Percentiles rank a stretch among this genome's conserved stretches.
These are phyloP conservation scores for Holothuria glaberrima DNA, from an alignment of 35 echinoderm and acorn worm genomes.

Conservation along the genomic window DNA sequence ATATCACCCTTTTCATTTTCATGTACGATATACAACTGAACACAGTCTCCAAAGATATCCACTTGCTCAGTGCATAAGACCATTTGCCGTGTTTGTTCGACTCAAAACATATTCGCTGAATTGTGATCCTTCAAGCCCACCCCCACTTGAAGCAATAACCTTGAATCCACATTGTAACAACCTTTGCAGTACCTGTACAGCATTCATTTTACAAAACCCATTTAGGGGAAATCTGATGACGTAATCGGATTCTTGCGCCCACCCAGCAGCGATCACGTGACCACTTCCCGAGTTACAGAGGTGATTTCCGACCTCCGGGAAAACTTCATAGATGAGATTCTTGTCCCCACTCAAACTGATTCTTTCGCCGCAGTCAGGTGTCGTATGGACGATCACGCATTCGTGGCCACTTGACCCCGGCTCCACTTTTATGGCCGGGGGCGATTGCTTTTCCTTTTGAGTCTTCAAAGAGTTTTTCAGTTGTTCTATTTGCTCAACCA, in stretches of 20 bases:
- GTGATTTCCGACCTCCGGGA: conserved; percentile 93
- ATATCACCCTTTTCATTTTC: too few relatives aligned
- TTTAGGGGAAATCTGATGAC: conserved; percentile 94
- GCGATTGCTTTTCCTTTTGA: conserved; percentile 60
- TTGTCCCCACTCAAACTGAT: conserved; percentile 94
- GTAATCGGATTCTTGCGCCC: conserved; percentile 93
- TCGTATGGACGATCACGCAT: conserved; percentile 91
- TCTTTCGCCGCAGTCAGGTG: conserved; percentile 91
- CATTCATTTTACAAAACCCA: conserved; percentile 91
- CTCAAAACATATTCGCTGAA: conserved; percentile 95
- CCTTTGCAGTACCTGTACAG: conserved; percentile 91
- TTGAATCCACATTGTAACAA: conserved; percentile 85
- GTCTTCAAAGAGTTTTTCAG: conserved; percentile 40
- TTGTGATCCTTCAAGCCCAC: conserved; percentile 94
- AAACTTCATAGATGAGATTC: conserved; percentile 89
- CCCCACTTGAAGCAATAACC: conserved; percentile 90
- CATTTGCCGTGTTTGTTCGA: conserved; percentile 64
- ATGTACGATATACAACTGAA: background rate
- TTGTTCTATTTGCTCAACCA: conserved; percentile 83
- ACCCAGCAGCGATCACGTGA: conserved; percentile 74
- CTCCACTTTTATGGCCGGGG: conserved; percentile 65
- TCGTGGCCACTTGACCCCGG: conserved; percentile 71
- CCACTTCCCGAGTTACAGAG: conserved; percentile 83
- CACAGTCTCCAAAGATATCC: too few relatives aligned
- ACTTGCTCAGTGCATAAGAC: conserved; percentile 36